phyloP scores from a whole-genome alignment of 2,888 invertebrate species.

The Sthenelais limicola region DNA sequence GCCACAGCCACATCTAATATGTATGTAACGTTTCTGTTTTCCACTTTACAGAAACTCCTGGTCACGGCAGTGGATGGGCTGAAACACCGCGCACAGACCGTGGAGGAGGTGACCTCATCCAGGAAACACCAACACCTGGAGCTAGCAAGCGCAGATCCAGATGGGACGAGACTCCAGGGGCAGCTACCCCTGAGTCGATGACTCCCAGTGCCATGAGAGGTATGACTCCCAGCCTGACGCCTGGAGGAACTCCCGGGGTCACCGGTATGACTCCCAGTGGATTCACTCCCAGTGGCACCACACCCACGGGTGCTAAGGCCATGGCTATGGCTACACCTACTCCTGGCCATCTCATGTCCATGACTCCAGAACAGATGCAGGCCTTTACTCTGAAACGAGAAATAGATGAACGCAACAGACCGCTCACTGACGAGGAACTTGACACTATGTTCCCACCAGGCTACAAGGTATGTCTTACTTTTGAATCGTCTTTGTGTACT shows the following conservation, averaged over 20 bases:
- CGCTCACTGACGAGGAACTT: constrained; percentile 96
- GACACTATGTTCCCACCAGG: constrained; percentile 98
- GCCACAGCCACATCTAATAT: no score
- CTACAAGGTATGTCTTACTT: constrained; percentile 89
- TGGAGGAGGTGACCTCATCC: constrained; percentile 74
- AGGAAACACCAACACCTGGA: constrained; percentile 95
- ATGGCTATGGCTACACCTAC: constrained; percentile 99
- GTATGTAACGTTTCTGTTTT: no score
- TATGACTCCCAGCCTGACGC: constrained; percentile 76
- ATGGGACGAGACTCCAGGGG: constrained; percentile 97
- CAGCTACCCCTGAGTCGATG: constrained; percentile 73
- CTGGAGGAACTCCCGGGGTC: constrained; percentile 52
- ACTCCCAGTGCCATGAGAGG: constrained; percentile 58
- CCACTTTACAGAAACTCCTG: constrained; percentile 90
- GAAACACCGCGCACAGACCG: constrained; percentile 98
- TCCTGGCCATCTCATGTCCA: constrained; percentile 93
- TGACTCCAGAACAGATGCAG: constrained; percentile 99
- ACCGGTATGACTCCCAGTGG: constrained; percentile 66
- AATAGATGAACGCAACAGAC: constrained; percentile 97
- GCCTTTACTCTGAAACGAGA: constrained; percentile 98
- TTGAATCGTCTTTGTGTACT: background rate
- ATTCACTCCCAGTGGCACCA: constrained; percentile 72
- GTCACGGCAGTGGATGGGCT: constrained; percentile 97
- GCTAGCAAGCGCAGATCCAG: constrained; percentile 95
- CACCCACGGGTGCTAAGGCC: constrained; percentile 82